Base-by-base conservation (phyloP, 1,140 invertebrate genomes). In the Polypedilum pembai region DNA sequence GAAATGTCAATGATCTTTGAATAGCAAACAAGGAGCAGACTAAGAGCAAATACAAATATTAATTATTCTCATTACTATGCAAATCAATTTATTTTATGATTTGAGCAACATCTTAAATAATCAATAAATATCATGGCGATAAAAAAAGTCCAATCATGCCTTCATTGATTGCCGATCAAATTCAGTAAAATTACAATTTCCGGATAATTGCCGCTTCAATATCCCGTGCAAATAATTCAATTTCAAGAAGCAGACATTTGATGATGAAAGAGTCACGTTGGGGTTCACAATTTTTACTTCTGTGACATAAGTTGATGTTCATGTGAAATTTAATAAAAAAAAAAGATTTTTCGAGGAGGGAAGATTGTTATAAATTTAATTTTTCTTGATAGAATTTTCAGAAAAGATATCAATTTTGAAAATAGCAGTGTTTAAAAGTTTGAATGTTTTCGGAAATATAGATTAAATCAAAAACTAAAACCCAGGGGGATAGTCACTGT, bases 191-290 rank as follows among this genome's bases (percentile, higher is more conserved):
- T 69, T 69, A 69, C 65, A 69, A 69, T 69, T 69, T 69, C 65
- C 65, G 65, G 65, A 69, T 69, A 69, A 69, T 69, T 69, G 20
- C 65, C 17, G 65, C 17, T 69, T 69, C 65, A 69, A 69, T 69
- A 20, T 69, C 17, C 17, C 65, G 20, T 69, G 12, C n/a, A 69
- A 69, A 20, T 18, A 20, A 69, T 69, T 69, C 45, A 56, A 56
- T 56, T 56, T 56, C 45, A n/a, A 69, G 8, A n/a, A 69, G 8
- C 8, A 20, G 8, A 18, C 18, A 20, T 69, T 20, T 69, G n/a
- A 56, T 66, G 63, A 1, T 69, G 65, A 69, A 20, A 18, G 10
- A 18, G 17, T 18, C 10, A 15, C 45, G 7, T 8, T 17, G 45
- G 10, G n/a, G 10, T 56, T 56, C 45, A 15, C n/a, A 56, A 1